A percentile compares a stretch with the other conserved stretches of the same genome.
Evolutionary conservation across 2,888 invertebrate species (phyloP).

Genomic region (Chelonus formosanus): DNA sequence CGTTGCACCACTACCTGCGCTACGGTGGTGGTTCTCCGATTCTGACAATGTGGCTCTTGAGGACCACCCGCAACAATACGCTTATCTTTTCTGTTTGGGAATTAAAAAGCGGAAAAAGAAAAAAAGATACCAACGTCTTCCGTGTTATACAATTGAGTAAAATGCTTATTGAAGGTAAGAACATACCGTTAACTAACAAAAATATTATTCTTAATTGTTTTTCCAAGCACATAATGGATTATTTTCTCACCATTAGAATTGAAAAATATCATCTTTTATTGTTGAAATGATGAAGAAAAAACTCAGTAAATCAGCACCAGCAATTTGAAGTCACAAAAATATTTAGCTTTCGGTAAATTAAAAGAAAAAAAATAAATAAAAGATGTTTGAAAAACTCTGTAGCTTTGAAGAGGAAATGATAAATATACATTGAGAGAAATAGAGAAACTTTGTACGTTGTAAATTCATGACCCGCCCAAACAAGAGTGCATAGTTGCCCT

Average conservation of each 20-base stretch:
- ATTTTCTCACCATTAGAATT: no score
- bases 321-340: no score
- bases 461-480: not conserved
- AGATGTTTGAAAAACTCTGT: not conserved
- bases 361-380: not conserved
- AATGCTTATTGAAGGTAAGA: not conserved
- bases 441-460: not conserved
- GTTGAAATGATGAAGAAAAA: no score
- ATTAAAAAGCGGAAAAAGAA: conserved; percentile 34
- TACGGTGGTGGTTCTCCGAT: conserved; percentile 52
- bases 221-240: no score
- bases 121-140: conserved; percentile 17
- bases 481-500: no score
- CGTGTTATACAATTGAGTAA: not conserved
- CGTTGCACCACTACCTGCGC: conserved; percentile 59
- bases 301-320: no score
- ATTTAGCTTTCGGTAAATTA: not conserved
- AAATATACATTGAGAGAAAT: not conserved
- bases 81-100: conserved; percentile 55
- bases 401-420: not conserved
- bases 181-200: not conserved
- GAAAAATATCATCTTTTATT: no score
- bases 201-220: not conserved
- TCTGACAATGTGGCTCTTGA: conserved; percentile 61
- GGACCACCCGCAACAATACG: conserved; percentile 63